Conservation (phyloP, 2,888 invertebrate species). For the Eilema sororculum region DNA sequence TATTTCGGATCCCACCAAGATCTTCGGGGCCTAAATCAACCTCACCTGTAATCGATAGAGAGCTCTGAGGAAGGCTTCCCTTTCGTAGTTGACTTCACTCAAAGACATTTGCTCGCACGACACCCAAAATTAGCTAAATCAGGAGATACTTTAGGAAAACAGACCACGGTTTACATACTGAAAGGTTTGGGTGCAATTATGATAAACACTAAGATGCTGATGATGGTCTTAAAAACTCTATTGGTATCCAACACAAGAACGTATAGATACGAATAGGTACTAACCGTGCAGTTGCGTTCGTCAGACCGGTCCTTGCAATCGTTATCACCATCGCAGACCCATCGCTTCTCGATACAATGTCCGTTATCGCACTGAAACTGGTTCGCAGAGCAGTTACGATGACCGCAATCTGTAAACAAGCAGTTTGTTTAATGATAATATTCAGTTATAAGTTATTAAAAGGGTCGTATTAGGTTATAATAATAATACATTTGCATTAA, state of each 20-base stretch:
- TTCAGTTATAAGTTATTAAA: background rate
- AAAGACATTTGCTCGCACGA: too few relatives aligned
- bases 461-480: background rate
- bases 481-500: background rate
- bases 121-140: too few relatives aligned
- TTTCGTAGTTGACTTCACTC: too few relatives aligned
- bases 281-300: slow-evolving; percentile 88
- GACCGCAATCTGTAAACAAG: slow-evolving; percentile 68
- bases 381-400: slow-evolving; percentile 72
- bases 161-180: too few relatives aligned
- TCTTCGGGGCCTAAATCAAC: too few relatives aligned
- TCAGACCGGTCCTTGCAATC: slow-evolving; percentile 93
- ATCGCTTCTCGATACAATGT: slow-evolving; percentile 90
- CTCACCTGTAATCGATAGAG: too few relatives aligned
- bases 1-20: too few relatives aligned
- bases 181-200: too few relatives aligned
- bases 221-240: background rate
- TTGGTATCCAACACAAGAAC: too few relatives aligned
- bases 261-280: slow-evolving; percentile 28
- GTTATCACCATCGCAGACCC: slow-evolving; percentile 92
- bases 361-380: slow-evolving; percentile 92
- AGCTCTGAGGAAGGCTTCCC: too few relatives aligned
- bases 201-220: too few relatives aligned
- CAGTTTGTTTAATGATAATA: background rate
- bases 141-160: too few relatives aligned